Evolutionary conservation across 2,797 vertebrate genomes (phyloP).

Genomic region (Acipenser oxyrinchus): DNA sequence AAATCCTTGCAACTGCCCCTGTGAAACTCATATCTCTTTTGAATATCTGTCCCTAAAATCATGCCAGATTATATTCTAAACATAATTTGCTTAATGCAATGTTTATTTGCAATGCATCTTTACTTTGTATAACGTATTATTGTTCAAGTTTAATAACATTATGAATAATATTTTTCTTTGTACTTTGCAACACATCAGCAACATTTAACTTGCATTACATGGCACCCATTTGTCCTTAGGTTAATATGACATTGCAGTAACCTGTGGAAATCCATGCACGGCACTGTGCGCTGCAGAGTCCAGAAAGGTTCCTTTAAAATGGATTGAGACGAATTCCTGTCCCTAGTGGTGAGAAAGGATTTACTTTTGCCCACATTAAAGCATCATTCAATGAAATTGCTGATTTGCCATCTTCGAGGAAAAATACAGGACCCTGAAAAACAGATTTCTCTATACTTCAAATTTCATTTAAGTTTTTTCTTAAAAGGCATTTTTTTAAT

Average conservation of each 20-base stretch:
- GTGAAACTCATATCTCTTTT: no score
- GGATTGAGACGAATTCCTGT: constrained; percentile 91
- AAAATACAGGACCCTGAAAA: constrained; percentile 79
- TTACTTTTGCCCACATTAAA: constrained; percentile 98
- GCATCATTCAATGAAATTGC: constrained; percentile 88
- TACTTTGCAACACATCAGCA: neutral
- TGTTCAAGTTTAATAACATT: neutral
- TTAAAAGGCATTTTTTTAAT: neutral
- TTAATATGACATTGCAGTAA: neutral
- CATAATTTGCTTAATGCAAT: neutral
- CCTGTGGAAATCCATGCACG: neutral
- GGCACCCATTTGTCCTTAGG: neutral
- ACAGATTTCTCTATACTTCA: neutral
- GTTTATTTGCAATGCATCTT: neutral
- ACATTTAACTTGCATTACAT: neutral
- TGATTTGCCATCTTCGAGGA: constrained; percentile 93
- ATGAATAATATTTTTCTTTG: neutral
- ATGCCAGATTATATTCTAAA: neutral
- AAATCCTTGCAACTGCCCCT: no score
- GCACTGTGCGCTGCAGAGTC: neutral
- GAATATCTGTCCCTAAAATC: neutral
- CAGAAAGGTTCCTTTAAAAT: constrained; percentile 57
- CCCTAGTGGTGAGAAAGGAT: constrained; percentile 92
- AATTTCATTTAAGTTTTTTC: neutral
- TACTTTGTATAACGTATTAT: no score